A percentile compares a stretch with the other conserved stretches of the same genome.
Evolutionary conservation across 2,888 invertebrate genomes (phyloP).

Genomic region (Dryococelus australis): DNA sequence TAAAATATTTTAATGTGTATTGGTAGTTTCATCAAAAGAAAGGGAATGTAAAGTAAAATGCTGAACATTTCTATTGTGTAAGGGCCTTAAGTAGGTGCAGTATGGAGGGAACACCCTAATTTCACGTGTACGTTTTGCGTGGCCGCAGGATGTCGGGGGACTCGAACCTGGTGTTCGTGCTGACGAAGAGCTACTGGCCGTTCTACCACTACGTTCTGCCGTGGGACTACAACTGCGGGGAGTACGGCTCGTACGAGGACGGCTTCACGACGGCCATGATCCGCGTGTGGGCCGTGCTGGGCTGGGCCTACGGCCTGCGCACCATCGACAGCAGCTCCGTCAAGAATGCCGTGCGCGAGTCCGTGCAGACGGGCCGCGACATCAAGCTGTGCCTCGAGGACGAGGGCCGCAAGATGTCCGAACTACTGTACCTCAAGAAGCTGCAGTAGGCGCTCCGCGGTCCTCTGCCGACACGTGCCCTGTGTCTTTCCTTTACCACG

Average conservation of each 20-base stretch:
- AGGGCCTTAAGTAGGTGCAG: too few relatives aligned
- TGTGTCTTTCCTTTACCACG: too few relatives aligned
- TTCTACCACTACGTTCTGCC: constrained; percentile 82
- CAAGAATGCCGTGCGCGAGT: constrained; percentile 68
- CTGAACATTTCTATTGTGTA: too few relatives aligned
- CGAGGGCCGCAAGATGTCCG: neutral
- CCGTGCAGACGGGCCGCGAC: constrained; percentile 64
- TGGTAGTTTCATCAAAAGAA: too few relatives aligned
- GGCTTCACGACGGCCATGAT: constrained; percentile 67
- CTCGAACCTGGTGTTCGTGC: constrained; percentile 76
- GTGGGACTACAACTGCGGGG: constrained; percentile 82
- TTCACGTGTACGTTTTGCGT: too few relatives aligned
- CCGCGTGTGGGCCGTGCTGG: constrained; percentile 73
- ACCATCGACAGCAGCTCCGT: constrained; percentile 71
- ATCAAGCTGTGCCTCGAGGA: constrained; percentile 64
- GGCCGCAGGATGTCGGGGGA: constrained; percentile 69
- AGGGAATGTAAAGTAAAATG: too few relatives aligned
- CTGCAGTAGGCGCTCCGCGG: neutral
- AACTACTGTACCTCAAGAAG: neutral
- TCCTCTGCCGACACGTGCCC: too few relatives aligned
- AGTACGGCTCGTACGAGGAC: constrained; percentile 70
- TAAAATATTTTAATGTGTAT: too few relatives aligned
- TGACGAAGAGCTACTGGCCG: constrained; percentile 80
- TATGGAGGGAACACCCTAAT: too few relatives aligned
- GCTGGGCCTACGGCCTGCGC: constrained; percentile 68